These are phyloP conservation scores for Trileptium ribeirensis DNA, from an alignment of 2,888 invertebrate species.

Conservation along the genomic window DNA sequence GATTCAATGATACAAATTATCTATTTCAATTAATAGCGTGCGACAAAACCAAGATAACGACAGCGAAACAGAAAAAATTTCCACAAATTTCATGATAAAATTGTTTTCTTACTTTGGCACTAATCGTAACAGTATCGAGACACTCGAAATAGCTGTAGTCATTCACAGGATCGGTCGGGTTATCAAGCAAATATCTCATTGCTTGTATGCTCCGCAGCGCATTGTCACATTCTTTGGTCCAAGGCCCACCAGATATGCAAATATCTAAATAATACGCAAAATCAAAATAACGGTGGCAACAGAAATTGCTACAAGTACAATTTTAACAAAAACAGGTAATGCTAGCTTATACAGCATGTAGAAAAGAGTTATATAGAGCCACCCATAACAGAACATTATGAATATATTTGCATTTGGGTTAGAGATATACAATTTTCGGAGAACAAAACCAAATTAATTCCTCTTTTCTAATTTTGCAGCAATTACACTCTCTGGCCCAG, in stretches of 20 bases:
- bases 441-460: no score
- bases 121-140: slow-evolving; percentile 78
- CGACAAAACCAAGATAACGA: slow-evolving; percentile 48
- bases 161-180: slow-evolving; percentile 77
- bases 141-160: slow-evolving; percentile 87
- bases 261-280: slow-evolving; percentile 58
- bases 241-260: slow-evolving; percentile 80
- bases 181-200: slow-evolving; percentile 70
- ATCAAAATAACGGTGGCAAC: no score
- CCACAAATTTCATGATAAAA: neutral
- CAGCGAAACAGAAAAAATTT: slow-evolving; percentile 47
- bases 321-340: no score
- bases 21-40: neutral
- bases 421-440: no score
- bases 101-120: slow-evolving; percentile 63
- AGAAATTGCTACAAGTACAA: no score
- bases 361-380: no score
- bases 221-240: slow-evolving; percentile 92
- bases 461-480: no score
- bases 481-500: no score
- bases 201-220: slow-evolving; percentile 83
- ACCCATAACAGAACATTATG: no score
- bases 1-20: no score
- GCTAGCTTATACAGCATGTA: no score
- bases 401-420: no score